Conservation (phyloP, 2,888 invertebrate species). For the Nyleta sp. region DNA sequence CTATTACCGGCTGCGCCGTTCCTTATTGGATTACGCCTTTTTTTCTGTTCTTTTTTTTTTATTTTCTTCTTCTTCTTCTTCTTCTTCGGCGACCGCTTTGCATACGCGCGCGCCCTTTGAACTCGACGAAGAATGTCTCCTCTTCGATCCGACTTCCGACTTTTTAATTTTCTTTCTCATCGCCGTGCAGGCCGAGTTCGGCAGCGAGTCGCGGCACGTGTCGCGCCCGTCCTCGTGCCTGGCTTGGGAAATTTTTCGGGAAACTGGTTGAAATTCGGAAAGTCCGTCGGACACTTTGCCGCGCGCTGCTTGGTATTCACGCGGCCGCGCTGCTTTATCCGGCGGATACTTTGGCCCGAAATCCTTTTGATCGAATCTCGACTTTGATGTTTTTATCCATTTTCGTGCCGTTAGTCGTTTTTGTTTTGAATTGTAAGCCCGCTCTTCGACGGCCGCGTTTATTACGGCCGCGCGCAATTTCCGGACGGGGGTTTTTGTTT, state of each 20-base stretch:
- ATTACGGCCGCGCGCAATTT: constrained; percentile 5
- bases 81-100: constrained; percentile 5
- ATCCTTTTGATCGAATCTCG: constrained; percentile 60
- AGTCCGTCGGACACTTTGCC: constrained; percentile 31
- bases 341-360: constrained; percentile 46
- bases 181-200: constrained; percentile 26
- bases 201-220: constrained; percentile 47
- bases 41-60: not conserved
- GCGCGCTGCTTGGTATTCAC: constrained; percentile 46
- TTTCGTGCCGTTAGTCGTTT: constrained; percentile 8
- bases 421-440: constrained; percentile 21
- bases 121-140: constrained; percentile 68
- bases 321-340: constrained; percentile 36
- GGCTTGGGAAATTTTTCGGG: constrained; percentile 42
- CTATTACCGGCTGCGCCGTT: constrained; percentile 60
- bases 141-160: constrained; percentile 56
- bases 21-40: constrained; percentile 18
- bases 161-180: constrained; percentile 60
- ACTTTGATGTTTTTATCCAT: constrained; percentile 51
- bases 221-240: constrained; percentile 14
- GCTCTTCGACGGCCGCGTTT: constrained; percentile 1
- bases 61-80: not conserved
- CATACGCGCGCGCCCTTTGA: not conserved
- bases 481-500: constrained; percentile 3
- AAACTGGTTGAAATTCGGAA: constrained; percentile 54